phyloP scores from a whole-genome alignment of 2,888 invertebrate species.

The Sinohyriopsis cumingii region DNA sequence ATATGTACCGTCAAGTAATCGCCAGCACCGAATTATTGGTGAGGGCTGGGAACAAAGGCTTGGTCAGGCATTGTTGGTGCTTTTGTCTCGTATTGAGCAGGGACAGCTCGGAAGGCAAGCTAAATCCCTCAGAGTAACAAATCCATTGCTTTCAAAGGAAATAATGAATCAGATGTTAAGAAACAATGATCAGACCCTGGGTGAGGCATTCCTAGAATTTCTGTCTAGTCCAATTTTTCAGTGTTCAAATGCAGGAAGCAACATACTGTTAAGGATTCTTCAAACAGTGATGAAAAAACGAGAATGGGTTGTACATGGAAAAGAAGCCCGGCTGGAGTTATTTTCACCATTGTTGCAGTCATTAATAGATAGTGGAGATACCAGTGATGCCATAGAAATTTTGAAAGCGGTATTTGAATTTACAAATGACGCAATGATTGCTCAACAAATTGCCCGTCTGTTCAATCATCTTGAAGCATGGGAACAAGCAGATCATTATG shows the following conservation, averaged over 20 bases:
- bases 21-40: neutral
- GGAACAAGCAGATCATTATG: slow-evolving; percentile 30
- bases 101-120: slow-evolving; percentile 3
- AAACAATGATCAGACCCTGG: neutral
- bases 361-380: slow-evolving; percentile 21
- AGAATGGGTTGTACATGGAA: neutral
- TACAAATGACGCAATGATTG: slow-evolving; percentile 26
- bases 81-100: slow-evolving; percentile 4
- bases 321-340: neutral
- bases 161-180: slow-evolving; percentile 9
- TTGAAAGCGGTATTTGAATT: slow-evolving; percentile 22
- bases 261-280: slow-evolving; percentile 1
- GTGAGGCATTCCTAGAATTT: neutral
- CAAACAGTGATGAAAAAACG: slow-evolving; percentile 7
- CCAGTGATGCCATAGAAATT: slow-evolving; percentile 23
- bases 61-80: slow-evolving; percentile 3
- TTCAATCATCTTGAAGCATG: slow-evolving; percentile 33
- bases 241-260: neutral
- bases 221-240: neutral
- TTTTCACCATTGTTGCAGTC: slow-evolving; percentile 37
- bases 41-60: slow-evolving; percentile 15
- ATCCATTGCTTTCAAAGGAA: slow-evolving; percentile 11
- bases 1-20: neutral
- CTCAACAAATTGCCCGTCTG: slow-evolving; percentile 42
- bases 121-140: slow-evolving; percentile 8